A percentile compares a stretch with the other conserved stretches of the same genome.
These are phyloP conservation scores for Cantharis rustica DNA, from an alignment of 2,888 invertebrate species.

Conservation along the genomic window DNA sequence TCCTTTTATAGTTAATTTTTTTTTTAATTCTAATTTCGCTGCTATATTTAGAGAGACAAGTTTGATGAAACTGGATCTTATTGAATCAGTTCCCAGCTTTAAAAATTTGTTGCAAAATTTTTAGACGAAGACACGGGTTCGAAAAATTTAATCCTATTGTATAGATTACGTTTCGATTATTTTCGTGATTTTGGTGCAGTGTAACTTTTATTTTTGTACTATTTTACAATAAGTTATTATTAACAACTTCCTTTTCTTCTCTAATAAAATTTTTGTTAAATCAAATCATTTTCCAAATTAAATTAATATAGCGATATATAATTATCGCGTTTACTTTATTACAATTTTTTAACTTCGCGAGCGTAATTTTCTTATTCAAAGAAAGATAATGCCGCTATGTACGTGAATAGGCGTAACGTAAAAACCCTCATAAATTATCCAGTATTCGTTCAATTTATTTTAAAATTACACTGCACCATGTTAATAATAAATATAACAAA, in stretches of 20 bases:
- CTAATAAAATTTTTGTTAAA: neutral
- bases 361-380: neutral
- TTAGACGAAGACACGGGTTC: neutral
- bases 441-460: neutral
- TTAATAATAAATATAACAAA: neutral
- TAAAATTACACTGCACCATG: neutral
- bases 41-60: neutral
- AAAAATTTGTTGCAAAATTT: neutral
- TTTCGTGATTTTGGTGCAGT: neutral
- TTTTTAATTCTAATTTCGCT: neutral
- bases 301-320: neutral
- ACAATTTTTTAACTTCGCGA: neutral
- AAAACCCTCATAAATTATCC: neutral
- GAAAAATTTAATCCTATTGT: neutral
- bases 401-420: neutral
- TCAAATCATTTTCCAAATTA: neutral
- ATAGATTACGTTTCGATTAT: neutral
- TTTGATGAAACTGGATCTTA: neutral
- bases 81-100: neutral
- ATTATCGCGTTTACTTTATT: neutral
- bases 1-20: constrained; percentile 16
- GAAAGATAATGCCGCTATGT: neutral
- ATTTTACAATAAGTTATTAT: neutral
- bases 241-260: neutral
- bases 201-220: neutral